phyloP scores from a whole-genome alignment of 2,797 vertebrate species.

The Urophycis tenuis region DNA sequence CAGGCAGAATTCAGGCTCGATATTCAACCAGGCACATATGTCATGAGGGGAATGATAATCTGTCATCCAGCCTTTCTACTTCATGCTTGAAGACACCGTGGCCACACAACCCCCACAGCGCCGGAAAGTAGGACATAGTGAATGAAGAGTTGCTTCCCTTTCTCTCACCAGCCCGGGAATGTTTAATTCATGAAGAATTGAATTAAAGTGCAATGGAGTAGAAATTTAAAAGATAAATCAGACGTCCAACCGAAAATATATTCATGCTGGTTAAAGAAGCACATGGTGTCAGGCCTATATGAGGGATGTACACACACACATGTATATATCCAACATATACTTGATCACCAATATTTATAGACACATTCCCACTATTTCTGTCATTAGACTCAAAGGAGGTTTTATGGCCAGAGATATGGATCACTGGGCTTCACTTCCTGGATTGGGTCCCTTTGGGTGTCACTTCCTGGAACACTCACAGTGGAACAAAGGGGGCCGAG shows the following conservation, averaged over 20 bases:
- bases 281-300: too few species aligned
- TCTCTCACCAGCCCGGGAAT: neutral
- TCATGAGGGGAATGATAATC: neutral
- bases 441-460: neutral
- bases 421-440: too few species aligned
- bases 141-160: neutral
- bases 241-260: neutral
- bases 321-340: neutral
- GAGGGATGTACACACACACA: too few species aligned
- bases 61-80: neutral
- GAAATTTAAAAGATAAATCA: neutral
- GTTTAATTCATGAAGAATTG: neutral
- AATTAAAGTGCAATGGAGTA: neutral
- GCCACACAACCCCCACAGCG: neutral
- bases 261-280: too few species aligned
- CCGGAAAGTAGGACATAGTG: neutral
- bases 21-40: neutral
- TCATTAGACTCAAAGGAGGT: neutral
- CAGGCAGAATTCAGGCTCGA: neutral
- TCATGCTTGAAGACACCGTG: too few species aligned
- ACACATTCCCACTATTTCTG: neutral
- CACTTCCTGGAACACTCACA: neutral
- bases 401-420: neutral
- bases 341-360: too few species aligned
- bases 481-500: neutral